phyloP scores from a whole-genome alignment of 2,113 vertebrate species.

The Petromus typicus region DNA sequence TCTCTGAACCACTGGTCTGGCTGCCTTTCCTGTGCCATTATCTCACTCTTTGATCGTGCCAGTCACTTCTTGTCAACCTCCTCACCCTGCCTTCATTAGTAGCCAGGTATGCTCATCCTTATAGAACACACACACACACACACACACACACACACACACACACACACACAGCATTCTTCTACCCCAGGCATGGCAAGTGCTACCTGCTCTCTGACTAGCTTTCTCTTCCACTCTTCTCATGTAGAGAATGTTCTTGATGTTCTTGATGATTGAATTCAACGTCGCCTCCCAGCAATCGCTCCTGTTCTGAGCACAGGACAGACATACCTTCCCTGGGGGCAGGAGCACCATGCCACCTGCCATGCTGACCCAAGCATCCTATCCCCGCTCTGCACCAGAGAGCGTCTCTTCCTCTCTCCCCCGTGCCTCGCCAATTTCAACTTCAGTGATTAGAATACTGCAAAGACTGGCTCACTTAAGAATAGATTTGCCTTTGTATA shows the following conservation, averaged over 20 bases:
- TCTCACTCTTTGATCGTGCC: not conserved
- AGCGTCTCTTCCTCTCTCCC: not conserved
- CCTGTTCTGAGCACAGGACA: rapidly evolving
- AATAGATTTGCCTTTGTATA: not conserved
- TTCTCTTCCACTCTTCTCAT: not conserved
- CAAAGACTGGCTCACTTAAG: not conserved
- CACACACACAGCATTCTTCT: not conserved
- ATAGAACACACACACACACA: not conserved
- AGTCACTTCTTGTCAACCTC: not conserved
- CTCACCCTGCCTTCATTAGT: not conserved
- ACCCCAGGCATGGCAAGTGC: not conserved
- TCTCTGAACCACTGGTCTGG: not conserved
- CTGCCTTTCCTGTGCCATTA: not conserved
- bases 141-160: not conserved
- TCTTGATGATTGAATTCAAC: not conserved
- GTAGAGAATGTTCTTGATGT: not conserved
- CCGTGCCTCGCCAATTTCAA: too few relatives aligned
- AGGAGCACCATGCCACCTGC: not conserved
- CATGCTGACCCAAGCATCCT: too few relatives aligned
- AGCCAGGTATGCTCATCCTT: not conserved
- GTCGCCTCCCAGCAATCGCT: not conserved
- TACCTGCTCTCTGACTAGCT: not conserved
- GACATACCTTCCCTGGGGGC: too few relatives aligned
- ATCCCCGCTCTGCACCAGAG: not conserved
- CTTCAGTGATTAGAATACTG: not conserved